These are phyloP conservation scores for Ctenoplectra terminalis DNA, from an alignment of 1,140 invertebrate genomes.

Conservation along the genomic window DNA sequence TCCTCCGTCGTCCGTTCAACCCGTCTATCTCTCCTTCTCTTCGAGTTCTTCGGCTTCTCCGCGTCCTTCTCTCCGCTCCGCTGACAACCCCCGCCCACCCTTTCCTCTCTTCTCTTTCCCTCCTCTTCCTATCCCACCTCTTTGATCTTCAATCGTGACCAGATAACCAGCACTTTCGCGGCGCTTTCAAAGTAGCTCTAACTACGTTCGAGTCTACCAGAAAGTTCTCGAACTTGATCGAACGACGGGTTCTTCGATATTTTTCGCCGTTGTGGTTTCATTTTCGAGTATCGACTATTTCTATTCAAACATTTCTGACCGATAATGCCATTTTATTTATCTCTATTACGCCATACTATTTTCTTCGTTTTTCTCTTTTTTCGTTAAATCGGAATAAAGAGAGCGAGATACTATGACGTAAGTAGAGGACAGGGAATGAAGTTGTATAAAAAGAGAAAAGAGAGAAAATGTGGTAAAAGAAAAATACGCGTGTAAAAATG, in stretches of 20 bases:
- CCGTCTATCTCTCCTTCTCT: constrained; percentile 62
- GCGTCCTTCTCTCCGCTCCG: constrained; percentile 3
- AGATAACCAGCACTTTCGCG: constrained; percentile 57
- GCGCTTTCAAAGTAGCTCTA: constrained; percentile 47
- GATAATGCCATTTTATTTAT: too few relatives aligned
- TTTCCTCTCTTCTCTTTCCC: background rate
- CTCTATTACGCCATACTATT: too few relatives aligned
- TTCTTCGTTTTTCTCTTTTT: too few relatives aligned
- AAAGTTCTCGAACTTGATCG: constrained; percentile 40
- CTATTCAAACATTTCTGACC: too few relatives aligned
- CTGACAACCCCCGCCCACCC: constrained; percentile 6
- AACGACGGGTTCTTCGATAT: background rate
- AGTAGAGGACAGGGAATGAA: background rate
- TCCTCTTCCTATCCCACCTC: constrained; percentile 29
- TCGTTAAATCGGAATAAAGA: too few relatives aligned
- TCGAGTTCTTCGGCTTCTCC: constrained; percentile 45
- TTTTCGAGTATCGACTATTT: too few relatives aligned
- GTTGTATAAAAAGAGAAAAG: background rate
- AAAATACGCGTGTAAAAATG: too few relatives aligned
- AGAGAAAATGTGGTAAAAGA: too few relatives aligned
- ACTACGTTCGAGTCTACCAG: constrained; percentile 13
- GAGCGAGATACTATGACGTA: too few relatives aligned
- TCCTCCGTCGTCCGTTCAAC: constrained; percentile 73
- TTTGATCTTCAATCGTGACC: constrained; percentile 50
- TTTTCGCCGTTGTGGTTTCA: background rate